Percentiles rank a stretch among this genome's conserved stretches.
These are phyloP conservation scores for Monochamus alternatus DNA, from an alignment of 2,888 invertebrate genomes.

Conservation along the genomic window DNA sequence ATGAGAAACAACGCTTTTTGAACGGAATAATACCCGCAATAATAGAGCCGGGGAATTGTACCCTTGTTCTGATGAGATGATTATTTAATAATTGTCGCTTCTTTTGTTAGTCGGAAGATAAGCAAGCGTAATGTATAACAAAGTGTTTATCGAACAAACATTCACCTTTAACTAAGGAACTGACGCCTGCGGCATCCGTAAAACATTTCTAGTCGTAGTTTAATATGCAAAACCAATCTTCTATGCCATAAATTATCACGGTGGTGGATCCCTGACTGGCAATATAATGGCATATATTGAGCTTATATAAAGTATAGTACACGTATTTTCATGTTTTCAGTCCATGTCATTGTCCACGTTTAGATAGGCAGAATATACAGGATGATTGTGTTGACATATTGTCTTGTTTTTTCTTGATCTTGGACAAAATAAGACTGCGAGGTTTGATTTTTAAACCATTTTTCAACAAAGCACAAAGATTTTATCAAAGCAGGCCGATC, in stretches of 20 bases:
- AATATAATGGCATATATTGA: constrained; percentile 27
- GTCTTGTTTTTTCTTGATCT: too few relatives aligned
- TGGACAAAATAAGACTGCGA: too few relatives aligned
- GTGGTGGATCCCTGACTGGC: constrained; percentile 18
- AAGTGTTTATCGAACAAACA: constrained; percentile 10
- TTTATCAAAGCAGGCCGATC: too few relatives aligned
- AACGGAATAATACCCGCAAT: constrained; percentile 1
- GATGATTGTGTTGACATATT: too few relatives aligned
- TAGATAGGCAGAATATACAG: background rate
- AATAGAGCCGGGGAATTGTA: too few relatives aligned
- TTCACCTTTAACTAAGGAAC: constrained; percentile 20
- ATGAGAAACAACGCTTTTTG: constrained; percentile 9
- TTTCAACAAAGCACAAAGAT: too few relatives aligned
- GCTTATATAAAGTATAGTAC: constrained; percentile 9
- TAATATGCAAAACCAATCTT: constrained; percentile 36
- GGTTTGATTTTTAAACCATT: too few relatives aligned
- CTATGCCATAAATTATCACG: constrained; percentile 27
- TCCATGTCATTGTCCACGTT: background rate
- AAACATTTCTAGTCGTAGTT: constrained; percentile 24
- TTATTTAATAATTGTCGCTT: constrained; percentile 29
- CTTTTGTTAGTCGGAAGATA: constrained; percentile 20
- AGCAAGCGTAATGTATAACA: constrained; percentile 26
- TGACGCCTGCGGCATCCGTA: constrained; percentile 29
- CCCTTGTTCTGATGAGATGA: background rate
- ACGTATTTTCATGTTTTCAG: background rate